Percentiles rank a stretch among this genome's conserved stretches.
Conservation (phyloP, 2,888 invertebrate species). For the Eupithecia centaureata region DNA sequence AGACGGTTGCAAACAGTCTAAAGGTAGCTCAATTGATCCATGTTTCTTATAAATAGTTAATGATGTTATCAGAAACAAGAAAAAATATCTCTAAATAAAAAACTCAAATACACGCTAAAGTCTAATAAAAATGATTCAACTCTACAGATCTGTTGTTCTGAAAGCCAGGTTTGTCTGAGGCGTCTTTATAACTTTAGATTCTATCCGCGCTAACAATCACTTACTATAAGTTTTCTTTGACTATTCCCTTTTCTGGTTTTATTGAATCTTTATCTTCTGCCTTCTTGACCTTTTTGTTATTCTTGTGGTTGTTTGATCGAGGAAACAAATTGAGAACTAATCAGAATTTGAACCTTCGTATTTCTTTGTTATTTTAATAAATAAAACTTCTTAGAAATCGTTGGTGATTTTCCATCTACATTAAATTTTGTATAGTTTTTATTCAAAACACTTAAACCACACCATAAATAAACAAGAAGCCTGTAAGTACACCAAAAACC, state of each 20-base stretch:
- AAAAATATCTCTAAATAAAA: no score
- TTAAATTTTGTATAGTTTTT: constrained; percentile 9
- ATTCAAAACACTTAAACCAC: constrained; percentile 28
- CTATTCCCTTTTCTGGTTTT: constrained; percentile 63
- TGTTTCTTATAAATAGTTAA: no score
- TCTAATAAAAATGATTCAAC: background rate
- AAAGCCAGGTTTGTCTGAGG: constrained; percentile 65
- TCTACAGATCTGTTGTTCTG: constrained; percentile 27
- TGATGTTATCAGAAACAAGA: no score
- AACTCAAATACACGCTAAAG: background rate
- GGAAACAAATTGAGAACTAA: no score
- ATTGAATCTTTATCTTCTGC: constrained; percentile 54
- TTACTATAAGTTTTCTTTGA: constrained; percentile 65
- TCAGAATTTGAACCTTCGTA: background rate
- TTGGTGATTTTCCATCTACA: background rate
- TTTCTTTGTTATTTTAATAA: background rate
- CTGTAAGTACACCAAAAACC: constrained; percentile 53
- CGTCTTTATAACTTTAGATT: constrained; percentile 76
- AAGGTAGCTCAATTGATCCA: no score
- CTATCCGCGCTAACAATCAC: constrained; percentile 62
- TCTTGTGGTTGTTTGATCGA: background rate
- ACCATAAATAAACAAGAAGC: constrained; percentile 46
- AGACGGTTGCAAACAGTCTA: no score
- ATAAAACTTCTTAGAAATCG: background rate
- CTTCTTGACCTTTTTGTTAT: constrained; percentile 23